These are phyloP conservation scores for Oreochromis spilurus DNA, from an alignment of 2,113 vertebrate species.

Conservation along the genomic window DNA sequence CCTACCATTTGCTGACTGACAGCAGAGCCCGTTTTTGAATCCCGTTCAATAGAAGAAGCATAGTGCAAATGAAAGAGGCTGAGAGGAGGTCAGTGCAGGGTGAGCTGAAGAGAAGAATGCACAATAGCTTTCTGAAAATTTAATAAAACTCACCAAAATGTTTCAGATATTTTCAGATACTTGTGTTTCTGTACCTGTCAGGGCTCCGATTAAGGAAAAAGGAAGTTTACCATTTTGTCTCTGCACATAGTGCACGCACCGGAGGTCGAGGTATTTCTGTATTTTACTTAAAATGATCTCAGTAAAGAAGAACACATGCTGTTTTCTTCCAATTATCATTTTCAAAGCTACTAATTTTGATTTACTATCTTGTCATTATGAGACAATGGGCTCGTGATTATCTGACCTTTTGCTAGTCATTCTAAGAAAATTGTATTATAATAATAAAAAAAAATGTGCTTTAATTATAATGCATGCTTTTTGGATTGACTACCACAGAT, in stretches of 20 bases:
- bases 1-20: background rate
- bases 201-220: background rate
- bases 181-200: background rate
- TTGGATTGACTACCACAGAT: background rate
- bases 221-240: background rate
- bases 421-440: background rate
- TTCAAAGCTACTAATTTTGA: background rate
- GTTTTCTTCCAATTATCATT: background rate
- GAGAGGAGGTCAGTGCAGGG: background rate
- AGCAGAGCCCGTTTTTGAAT: background rate
- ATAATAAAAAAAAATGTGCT: background rate
- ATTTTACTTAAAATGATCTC: background rate
- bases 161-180: background rate
- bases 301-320: background rate
- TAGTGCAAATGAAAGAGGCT: background rate
- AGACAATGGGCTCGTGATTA: background rate
- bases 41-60: background rate
- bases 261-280: background rate
- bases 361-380: background rate
- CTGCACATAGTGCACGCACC: background rate
- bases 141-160: conserved; percentile 13
- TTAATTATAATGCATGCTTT: background rate
- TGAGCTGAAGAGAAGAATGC: background rate
- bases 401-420: background rate
- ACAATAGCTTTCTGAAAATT: conserved; percentile 14